Evolutionary conservation across 2,888 invertebrate species (phyloP).

Genomic region (Hypena proboscidalis): DNA sequence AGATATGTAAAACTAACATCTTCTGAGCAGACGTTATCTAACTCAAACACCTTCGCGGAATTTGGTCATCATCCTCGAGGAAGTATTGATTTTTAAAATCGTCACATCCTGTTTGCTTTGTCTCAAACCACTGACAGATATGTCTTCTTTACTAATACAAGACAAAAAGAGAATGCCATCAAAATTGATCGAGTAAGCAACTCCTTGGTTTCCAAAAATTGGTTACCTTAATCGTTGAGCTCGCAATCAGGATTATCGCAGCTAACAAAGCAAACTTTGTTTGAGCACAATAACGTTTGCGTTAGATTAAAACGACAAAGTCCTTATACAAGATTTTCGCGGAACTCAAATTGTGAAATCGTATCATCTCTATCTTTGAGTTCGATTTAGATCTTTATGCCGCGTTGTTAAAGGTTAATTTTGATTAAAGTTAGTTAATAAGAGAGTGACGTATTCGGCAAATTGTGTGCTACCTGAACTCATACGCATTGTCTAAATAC

Average conservation of each 20-base stretch:
- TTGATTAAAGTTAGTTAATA: conserved; percentile 15
- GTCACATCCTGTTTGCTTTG: conserved; percentile 67
- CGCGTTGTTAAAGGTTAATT: conserved; percentile 33
- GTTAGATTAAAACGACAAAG: conserved; percentile 47
- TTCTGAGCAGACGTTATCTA: conserved; percentile 76
- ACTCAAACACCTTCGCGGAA: conserved; percentile 79
- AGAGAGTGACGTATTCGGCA: conserved; percentile 45
- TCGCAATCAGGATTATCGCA: conserved; percentile 54
- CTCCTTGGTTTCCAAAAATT: conserved; percentile 28
- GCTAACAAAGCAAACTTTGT: conserved; percentile 53
- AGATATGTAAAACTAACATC: conserved; percentile 80
- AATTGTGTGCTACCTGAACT: conserved; percentile 75
- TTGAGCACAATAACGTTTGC: conserved; percentile 46
- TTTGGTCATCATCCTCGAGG: conserved; percentile 59
- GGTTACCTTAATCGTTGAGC: conserved; percentile 30
- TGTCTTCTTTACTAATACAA: conserved; percentile 18
- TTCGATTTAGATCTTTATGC: conserved; percentile 12
- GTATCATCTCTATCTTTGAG: conserved; percentile 15
- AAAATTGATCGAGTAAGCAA: not conserved
- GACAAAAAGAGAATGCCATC: not conserved
- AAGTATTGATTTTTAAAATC: conserved; percentile 71
- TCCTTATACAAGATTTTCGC: conserved; percentile 54
- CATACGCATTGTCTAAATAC: conserved; percentile 66
- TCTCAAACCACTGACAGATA: conserved; percentile 43
- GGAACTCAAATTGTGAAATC: conserved; percentile 44